Percentiles rank a stretch among this genome's conserved stretches.
Evolutionary conservation across 2,113 vertebrate genomes (phyloP).

Genomic region (Anolis carolinensis): DNA sequence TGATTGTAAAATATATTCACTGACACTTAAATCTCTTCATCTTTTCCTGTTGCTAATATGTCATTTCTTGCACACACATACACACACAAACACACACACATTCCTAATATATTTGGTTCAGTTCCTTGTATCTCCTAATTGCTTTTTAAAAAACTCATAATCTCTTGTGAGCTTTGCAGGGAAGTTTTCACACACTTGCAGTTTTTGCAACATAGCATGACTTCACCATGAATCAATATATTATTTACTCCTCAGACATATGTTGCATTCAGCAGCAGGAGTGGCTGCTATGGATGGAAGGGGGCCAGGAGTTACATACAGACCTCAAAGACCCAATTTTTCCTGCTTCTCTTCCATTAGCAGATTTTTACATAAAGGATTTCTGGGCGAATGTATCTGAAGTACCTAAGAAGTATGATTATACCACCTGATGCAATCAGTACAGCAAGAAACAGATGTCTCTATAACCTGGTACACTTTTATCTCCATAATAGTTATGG

Average conservation of each 20-base stretch:
- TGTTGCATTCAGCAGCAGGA: background rate
- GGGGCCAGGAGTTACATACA: too few relatives aligned
- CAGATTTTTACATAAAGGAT: background rate
- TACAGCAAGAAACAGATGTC: background rate
- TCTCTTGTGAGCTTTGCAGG: background rate
- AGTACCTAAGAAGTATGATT: background rate
- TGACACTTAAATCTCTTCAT: background rate
- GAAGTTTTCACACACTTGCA: background rate
- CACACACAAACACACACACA: too few relatives aligned
- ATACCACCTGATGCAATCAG: background rate
- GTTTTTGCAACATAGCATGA: background rate
- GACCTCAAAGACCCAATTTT: too few relatives aligned
- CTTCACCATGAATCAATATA: background rate
- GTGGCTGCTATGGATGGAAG: too few relatives aligned
- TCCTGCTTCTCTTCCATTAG: background rate
- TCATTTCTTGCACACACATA: background rate
- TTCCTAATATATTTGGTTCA: background rate
- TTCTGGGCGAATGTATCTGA: background rate
- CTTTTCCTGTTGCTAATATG: background rate
- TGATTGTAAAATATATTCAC: background rate
- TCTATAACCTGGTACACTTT: background rate
- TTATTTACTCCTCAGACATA: background rate
- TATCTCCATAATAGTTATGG: background rate
- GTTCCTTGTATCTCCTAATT: background rate
- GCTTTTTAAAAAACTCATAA: background rate